Conservation (phyloP, 2,797 vertebrate species). For the Myripristis murdjan region DNA sequence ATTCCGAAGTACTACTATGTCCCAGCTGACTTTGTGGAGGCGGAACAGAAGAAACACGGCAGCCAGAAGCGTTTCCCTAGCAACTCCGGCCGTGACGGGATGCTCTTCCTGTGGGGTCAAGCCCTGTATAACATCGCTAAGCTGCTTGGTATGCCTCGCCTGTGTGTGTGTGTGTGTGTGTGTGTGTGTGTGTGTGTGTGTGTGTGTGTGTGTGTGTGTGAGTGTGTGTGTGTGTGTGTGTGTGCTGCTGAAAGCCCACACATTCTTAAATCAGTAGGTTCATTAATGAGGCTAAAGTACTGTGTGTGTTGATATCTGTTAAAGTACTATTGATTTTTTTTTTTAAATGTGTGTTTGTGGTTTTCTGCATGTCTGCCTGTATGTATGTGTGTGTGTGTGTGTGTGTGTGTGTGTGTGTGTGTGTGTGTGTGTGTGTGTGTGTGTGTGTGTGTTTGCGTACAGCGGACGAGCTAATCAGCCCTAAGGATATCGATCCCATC, state of each 20-base stretch:
- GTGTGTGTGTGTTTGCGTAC: conserved; percentile 10
- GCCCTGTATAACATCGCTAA: conserved; percentile 94
- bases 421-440: conserved; percentile 1
- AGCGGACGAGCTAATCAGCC: conserved; percentile 95
- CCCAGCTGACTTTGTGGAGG: conserved; percentile 95
- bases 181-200: neutral
- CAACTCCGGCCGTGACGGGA: conserved; percentile 93
- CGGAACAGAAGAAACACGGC: conserved; percentile 91
- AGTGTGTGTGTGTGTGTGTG: too few species aligned
- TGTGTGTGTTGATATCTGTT: too few species aligned
- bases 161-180: neutral
- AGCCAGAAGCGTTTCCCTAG: conserved; percentile 97
- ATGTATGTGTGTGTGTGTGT: neutral
- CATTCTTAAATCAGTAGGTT: too few species aligned
- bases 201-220: neutral
- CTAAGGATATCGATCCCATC: conserved; percentile 94
- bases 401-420: neutral
- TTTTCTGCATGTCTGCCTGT: neutral
- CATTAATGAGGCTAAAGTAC: too few species aligned
- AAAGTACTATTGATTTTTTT: too few species aligned
- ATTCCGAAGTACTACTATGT: conserved; percentile 97
- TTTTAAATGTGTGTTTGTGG: too few species aligned
- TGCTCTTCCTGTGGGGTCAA: conserved; percentile 95
- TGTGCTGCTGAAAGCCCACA: too few species aligned
- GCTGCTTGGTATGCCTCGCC: conserved; percentile 92